These are phyloP conservation scores for Leucophenga maculata DNA, from an alignment of 2,888 invertebrate species.

Conservation along the genomic window DNA sequence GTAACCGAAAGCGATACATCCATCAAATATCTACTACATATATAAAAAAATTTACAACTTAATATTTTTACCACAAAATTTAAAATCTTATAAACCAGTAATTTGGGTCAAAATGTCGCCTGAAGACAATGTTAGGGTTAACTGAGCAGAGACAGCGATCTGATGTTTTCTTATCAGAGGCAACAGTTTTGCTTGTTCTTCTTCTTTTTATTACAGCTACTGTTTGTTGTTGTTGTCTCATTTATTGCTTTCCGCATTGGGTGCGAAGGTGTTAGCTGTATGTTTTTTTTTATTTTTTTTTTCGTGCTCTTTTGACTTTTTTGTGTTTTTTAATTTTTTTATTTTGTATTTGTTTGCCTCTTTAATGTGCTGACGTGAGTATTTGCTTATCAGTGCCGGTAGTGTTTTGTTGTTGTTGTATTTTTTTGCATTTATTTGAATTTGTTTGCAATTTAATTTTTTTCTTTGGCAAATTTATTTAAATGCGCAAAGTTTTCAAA, in stretches of 20 bases:
- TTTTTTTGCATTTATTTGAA: not conserved
- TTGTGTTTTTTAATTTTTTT: not conserved
- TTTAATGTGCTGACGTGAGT: not conserved
- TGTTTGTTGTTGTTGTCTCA: not conserved
- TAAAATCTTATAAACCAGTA: not conserved
- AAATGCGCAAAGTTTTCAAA: not conserved
- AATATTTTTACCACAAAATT: too few species aligned
- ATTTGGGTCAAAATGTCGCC: not conserved
- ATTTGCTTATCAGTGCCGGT: slow-evolving; percentile 9
- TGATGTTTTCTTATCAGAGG: too few species aligned
- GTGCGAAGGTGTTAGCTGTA: slow-evolving; percentile 1
- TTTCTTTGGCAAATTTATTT: not conserved
- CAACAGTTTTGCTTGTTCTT: too few species aligned
- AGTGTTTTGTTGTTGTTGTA: slow-evolving; percentile 1
- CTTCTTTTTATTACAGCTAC: too few species aligned
- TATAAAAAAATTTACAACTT: too few species aligned
- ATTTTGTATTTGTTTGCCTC: not conserved
- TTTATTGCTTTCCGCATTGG: not conserved
- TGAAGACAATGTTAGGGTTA: not conserved
- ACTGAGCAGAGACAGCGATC: too few species aligned
- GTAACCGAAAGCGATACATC: too few species aligned
- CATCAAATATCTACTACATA: too few species aligned
- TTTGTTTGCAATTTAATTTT: not conserved
- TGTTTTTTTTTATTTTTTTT: not conserved
- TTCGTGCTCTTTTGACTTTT: not conserved